phyloP scores from a whole-genome alignment of 2,888 invertebrate species.

The Lasioglossum zephyrum region DNA sequence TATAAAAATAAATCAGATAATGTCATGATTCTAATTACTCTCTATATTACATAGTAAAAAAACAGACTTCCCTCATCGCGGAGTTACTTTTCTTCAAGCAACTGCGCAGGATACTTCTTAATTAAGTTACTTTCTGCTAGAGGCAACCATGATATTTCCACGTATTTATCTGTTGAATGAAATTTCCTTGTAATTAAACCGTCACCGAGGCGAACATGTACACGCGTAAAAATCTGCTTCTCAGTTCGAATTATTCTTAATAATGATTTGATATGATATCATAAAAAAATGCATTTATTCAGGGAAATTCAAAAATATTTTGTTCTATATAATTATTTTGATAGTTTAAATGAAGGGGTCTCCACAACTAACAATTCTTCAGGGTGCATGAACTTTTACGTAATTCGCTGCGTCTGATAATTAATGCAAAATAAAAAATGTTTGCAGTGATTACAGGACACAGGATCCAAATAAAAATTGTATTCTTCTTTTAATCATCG shows the following conservation, averaged over 20 bases:
- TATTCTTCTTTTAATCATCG: no score
- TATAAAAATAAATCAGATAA: not conserved
- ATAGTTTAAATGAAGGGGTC: not conserved
- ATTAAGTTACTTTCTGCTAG: constrained; percentile 33
- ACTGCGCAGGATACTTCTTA: constrained; percentile 8
- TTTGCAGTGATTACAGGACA: no score
- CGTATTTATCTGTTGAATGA: constrained; percentile 27
- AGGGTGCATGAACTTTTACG: no score
- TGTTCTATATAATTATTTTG: no score
- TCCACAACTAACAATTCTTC: not conserved
- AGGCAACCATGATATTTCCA: not conserved
- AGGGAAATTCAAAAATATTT: no score
- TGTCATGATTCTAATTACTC: constrained; percentile 29
- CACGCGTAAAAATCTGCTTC: not conserved
- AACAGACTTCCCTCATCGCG: constrained; percentile 12
- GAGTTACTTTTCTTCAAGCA: constrained; percentile 19
- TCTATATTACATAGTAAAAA: not conserved
- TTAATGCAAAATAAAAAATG: no score
- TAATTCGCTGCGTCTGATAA: no score
- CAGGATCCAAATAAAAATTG: no score
- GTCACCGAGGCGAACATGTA: constrained; percentile 1
- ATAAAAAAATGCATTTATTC: no score
- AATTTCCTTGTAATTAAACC: constrained; percentile 33
- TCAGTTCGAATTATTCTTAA: not conserved
- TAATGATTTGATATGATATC: no score